Base-by-base conservation (phyloP, 2,888 invertebrate species). In the Amiota mariae region DNA sequence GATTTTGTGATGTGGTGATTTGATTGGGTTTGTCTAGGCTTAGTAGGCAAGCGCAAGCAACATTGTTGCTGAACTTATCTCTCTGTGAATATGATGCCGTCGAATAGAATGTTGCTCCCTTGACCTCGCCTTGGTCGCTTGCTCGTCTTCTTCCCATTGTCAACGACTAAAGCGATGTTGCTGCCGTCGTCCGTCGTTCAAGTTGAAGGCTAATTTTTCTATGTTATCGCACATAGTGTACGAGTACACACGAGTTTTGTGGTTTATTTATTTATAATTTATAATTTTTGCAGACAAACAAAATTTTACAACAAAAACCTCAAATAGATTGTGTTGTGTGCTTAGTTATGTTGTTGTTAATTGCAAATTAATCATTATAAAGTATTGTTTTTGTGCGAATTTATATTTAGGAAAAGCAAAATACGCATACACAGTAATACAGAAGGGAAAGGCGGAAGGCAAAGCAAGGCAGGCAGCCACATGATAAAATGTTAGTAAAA, bases 191-290 rank as follows among this genome's bases (percentile, higher is more conserved):
- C 15, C 10, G 18, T 15, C 18, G 57, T 57, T 15, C 57, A 57
- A 57, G 57, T 57, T 57, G n/a, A 57, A 57, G 57, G 57, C 18
- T 18, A 18, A 2, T 18, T 57, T 13, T 18, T 10, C 11, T 57
- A 18, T 15, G 18, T 13, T 57, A 57, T 57, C 57, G n/a, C 57
- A 8, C 10, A 57, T 2, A 13, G n/a, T n/a, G n/a, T n/a, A n/a
- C n/a, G n/a, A n/a, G n/a, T 12, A 51, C 54, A 51, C 54, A 51
- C 54, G 54, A 51, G 12, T 51, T n/a, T n/a, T 51, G 54, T 51
- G 54, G 54, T 51, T 51, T 51, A 12, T n/a, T 12, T 51, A 51
- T n/a, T 51, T 12, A n/a, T 51, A 51, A 51, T 51, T n/a, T 8
- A 12, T 11, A 51, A n/a, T 51, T 51, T 51, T 51, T 51, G 57